Percentiles rank a stretch among this genome's conserved stretches.
These are phyloP conservation scores for Drosophila mulleri DNA, from an alignment of 2,888 invertebrate species.

Conservation along the genomic window DNA sequence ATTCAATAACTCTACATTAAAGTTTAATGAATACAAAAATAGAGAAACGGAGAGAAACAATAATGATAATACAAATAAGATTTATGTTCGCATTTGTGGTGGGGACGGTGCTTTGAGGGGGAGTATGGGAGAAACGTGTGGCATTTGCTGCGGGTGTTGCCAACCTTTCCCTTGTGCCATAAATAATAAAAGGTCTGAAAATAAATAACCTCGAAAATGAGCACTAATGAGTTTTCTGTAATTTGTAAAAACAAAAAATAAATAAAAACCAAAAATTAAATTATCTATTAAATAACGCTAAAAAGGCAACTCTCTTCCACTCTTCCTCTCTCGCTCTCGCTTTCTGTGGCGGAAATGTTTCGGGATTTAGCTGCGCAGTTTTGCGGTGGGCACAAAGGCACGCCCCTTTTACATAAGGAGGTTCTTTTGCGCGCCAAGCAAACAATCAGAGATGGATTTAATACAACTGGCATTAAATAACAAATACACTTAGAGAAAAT, in stretches of 20 bases:
- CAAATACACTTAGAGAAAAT: neutral
- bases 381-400: constrained; percentile 26
- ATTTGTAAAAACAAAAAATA: constrained; percentile 38
- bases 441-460: constrained; percentile 30
- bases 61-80: constrained; percentile 16
- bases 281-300: constrained; percentile 22
- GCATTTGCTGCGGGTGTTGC: constrained; percentile 49
- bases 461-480: neutral
- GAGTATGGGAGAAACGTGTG: neutral
- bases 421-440: constrained; percentile 57
- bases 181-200: constrained; percentile 57
- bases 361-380: constrained; percentile 43
- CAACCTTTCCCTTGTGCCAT: constrained; percentile 42
- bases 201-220: constrained; percentile 51
- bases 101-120: neutral
- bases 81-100: constrained; percentile 4
- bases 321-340: neutral
- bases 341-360: neutral
- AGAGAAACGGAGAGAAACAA: neutral
- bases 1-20: neutral
- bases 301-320: constrained; percentile 37
- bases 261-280: constrained; percentile 15
- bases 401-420: constrained; percentile 8
- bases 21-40: neutral
- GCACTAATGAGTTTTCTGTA: constrained; percentile 66